Conservation (phyloP, 2,113 vertebrate species). For the Mastomys natalensis region DNA sequence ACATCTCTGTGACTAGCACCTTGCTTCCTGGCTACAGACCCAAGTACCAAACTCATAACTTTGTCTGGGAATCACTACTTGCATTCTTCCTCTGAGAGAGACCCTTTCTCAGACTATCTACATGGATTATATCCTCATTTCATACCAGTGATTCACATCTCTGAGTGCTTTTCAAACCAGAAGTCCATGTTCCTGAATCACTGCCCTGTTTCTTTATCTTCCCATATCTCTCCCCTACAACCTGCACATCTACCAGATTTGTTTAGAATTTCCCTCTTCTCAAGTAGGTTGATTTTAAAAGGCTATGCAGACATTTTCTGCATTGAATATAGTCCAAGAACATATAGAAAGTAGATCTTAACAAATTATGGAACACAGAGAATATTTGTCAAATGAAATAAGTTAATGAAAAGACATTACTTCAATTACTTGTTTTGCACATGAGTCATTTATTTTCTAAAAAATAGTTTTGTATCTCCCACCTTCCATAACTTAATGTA, state of each 20-base stretch:
- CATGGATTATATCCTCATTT: background rate
- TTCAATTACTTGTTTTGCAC: background rate
- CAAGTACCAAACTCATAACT: background rate
- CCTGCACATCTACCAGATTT: background rate
- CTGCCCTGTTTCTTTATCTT: background rate
- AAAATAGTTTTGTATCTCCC: background rate
- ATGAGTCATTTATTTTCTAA: background rate
- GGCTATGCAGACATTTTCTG: background rate
- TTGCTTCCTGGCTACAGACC: background rate
- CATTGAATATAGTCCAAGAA: background rate
- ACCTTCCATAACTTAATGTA: background rate
- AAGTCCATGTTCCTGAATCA: accelerated
- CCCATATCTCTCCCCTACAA: background rate
- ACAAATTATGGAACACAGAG: background rate
- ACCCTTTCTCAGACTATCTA: background rate
- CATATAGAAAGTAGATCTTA: background rate
- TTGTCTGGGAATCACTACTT: background rate
- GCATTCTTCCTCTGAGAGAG: background rate
- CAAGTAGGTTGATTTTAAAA: background rate
- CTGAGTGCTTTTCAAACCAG: background rate
- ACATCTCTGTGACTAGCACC: too few relatives aligned
- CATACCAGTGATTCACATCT: background rate
- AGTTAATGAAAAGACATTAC: background rate
- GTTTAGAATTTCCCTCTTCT: background rate
- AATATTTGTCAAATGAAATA: background rate